Evolutionary conservation across 2,113 vertebrate species (phyloP), one percentile per base, ranked within the genome.

Genomic region (Lanius collurio): DNA sequence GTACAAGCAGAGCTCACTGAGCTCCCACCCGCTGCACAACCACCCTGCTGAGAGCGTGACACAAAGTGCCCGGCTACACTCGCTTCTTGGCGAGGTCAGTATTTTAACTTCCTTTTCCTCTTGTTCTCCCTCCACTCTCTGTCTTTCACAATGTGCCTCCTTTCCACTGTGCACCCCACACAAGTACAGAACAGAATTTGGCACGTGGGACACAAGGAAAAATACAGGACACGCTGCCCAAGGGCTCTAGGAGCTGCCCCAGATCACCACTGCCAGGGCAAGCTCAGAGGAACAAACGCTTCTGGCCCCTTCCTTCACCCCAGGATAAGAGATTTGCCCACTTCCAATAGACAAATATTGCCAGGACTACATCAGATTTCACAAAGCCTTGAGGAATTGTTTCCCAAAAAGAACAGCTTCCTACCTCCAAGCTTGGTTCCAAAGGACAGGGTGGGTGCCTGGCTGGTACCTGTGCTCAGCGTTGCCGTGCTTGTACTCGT

Each of bases 341-440:
- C 22, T 33, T 18, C 22, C 39, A 46, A 18, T 0, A 55, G 18
- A 22, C 59, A 83, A 6, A 15, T 30, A 2, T 6, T 15, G 11
- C 31, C 37, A 82, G 20, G 52, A 70, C 28, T 10, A 11, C 10
- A 70, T 20, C 28, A 67, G 46, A 20, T 15, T 24, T 8, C 14
- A 26, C 26, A 27, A 5, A 31, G 13, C 28, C 41, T 23, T 16
- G 30, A 56, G 50, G 9, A 67, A 33, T 2, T 17, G 9, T 5
- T 33, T 68, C 13, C 59, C 3, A 4, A 20, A 59, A 39, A 42
- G 16, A 42, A 6, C 6, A 49, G 50, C 18, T 3, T 73, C 93
- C 76, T 91, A 98, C 98, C 98, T 96, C 98, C 97, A 14, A 98
- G 97, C 94, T 99, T 99, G 60, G 98, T 77, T 31, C 98, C 98